Evolutionary conservation across 2,113 vertebrate genomes (phyloP).

Genomic region (Bucco capensis): DNA sequence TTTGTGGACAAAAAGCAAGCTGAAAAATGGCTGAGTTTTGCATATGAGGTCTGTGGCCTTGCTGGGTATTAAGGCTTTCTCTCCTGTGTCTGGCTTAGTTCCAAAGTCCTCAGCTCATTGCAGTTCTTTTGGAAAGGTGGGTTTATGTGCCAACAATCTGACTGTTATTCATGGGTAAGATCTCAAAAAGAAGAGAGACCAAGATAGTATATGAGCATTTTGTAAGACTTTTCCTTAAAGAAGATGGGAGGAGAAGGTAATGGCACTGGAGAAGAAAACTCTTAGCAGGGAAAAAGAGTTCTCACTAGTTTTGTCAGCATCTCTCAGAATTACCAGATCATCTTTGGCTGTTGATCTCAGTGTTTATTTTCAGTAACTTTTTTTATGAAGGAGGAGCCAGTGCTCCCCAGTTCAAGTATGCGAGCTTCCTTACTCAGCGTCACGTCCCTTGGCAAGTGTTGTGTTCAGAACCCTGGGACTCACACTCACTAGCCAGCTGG

Average conservation of each 20-base stretch:
- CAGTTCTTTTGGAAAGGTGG: background rate
- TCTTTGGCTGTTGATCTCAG: conserved; percentile 28
- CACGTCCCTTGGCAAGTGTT: background rate
- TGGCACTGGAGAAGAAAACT: background rate
- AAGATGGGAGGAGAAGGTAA: background rate
- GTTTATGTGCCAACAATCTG: background rate
- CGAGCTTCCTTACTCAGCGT: background rate
- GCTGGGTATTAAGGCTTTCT: background rate
- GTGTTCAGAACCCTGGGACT: background rate
- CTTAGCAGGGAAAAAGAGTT: background rate
- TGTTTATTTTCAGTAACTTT: conserved; percentile 21
- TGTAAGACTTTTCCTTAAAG: background rate
- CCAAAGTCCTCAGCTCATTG: background rate
- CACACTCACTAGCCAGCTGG: background rate
- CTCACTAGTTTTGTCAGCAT: background rate
- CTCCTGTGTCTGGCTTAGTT: background rate
- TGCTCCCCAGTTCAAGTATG: background rate
- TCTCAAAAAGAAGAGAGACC: background rate
- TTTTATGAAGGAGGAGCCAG: background rate
- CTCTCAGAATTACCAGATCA: background rate
- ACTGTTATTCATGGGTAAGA: background rate
- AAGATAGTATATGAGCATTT: background rate
- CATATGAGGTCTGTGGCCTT: background rate
- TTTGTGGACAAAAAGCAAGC: background rate
- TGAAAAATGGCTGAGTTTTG: background rate